Evolutionary conservation across 1,140 invertebrate genomes (phyloP).

Genomic region (Polypedilum pembai): DNA sequence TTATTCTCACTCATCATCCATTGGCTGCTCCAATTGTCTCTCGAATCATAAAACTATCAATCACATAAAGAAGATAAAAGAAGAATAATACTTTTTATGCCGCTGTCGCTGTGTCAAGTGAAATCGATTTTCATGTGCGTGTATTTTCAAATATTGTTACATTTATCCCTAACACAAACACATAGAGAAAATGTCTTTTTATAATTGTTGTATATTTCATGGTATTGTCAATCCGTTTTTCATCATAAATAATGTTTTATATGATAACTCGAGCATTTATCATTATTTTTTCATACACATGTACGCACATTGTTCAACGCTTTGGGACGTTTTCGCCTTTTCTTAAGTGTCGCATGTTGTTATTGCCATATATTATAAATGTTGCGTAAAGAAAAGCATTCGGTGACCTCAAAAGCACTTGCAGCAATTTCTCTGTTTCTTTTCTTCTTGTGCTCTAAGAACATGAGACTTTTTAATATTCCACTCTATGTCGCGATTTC

Average conservation of each 20-base stretch:
- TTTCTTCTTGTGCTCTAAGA: neutral
- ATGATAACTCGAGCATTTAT: conserved; percentile 22
- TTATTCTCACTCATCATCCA: too few relatives aligned
- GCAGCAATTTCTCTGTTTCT: neutral
- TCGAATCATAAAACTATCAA: conserved; percentile 10
- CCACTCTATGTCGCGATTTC: neutral
- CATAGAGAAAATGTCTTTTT: neutral
- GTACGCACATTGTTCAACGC: neutral
- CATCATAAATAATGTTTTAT: conserved; percentile 28
- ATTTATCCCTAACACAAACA: too few relatives aligned
- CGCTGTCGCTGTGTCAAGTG: neutral
- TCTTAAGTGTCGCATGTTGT: neutral
- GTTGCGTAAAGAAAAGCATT: neutral
- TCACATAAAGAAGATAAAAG: neutral
- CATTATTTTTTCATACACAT: neutral
- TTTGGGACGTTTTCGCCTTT: neutral
- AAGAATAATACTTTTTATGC: neutral
- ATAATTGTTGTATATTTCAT: conserved; percentile 16
- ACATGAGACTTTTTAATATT: neutral
- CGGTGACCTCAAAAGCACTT: neutral
- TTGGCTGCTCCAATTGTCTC: neutral
- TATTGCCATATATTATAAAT: neutral
- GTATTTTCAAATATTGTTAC: neutral
- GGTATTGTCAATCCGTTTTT: conserved; percentile 27
- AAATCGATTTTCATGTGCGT: conserved; percentile 13